Evolutionary conservation across 2,888 invertebrate genomes (phyloP).

Genomic region (Acanthosepion pharaonis): DNA sequence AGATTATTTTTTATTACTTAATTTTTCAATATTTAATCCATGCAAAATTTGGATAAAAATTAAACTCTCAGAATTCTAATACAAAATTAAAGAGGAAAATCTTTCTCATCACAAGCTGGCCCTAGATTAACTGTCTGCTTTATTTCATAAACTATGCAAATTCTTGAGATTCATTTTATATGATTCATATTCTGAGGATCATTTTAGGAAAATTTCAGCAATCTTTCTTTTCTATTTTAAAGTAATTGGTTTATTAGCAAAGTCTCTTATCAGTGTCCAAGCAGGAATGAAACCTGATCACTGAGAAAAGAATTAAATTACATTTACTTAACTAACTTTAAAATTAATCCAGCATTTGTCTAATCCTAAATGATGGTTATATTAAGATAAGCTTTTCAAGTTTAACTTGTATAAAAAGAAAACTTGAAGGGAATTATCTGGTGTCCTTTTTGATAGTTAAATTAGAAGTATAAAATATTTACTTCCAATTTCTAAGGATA

Average conservation of each 20-base stretch:
- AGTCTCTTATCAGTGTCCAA: not conserved
- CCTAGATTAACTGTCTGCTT: not conserved
- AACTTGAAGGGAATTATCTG: not conserved
- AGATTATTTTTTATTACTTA: not conserved
- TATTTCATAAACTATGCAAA: not conserved
- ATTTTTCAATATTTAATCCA: not conserved
- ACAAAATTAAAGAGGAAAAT: not conserved
- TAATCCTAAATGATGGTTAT: not conserved
- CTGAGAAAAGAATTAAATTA: not conserved
- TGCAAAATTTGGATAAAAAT: not conserved
- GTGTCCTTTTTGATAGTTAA: not conserved
- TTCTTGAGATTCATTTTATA: not conserved
- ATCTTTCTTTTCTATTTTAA: constrained; percentile 8
- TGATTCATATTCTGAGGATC: not conserved
- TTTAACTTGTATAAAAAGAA: not conserved
- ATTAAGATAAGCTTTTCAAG: not conserved
- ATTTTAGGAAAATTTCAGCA: not conserved
- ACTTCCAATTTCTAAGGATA: not conserved
- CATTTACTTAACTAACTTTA: not conserved
- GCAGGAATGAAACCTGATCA: not conserved
- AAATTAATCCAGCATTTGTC: not conserved
- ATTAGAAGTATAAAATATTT: not conserved
- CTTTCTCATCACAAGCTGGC: not conserved
- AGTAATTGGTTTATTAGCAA: not conserved
- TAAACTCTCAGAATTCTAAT: not conserved